Evolutionary conservation across 2,888 invertebrate species (phyloP), one percentile per base, ranked within the genome.

Genomic region (Carpatolechia fugitivella): DNA sequence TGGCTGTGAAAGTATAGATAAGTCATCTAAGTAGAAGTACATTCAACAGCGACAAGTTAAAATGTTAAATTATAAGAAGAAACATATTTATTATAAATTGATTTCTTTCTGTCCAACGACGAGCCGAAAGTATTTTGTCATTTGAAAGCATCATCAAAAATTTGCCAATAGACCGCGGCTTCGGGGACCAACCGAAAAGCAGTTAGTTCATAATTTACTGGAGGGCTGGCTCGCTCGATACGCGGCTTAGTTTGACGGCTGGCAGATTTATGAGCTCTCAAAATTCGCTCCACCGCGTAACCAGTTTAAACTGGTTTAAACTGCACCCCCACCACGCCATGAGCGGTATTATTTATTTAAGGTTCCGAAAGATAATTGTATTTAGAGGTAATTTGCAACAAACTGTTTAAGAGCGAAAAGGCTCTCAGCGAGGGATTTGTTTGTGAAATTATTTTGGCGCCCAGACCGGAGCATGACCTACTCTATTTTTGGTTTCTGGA

Each of bases 211-310:
- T 85, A 87, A 87, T 85, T 87, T 82, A 87, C 78, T 68, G 72
- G 70, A 66, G 74, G 80, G 77, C 85, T 88, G 89, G 76, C 61
- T 63, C 67, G 76, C 69, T 86, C 89, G 89, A 88, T 89, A 88
- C 85, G 82, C 76, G 83, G 87, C 88, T 89, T 88, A 89, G 76
- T 88, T 88, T 88, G 89, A 88, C 87, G 75, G 60, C 57, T 85
- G 88, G 84, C 85, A 85, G 80, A 89, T 89, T 89, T 89, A 89
- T 88, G 80, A 78, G 75, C 82, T 76, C 81, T 86, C 88, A 81
- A 82, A 85, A 86, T 80, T 79, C 82, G 78, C 77, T 74, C 70
- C 66, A 69, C 71, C 77, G 75, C 76, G 71, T 66, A 65, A 69
- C 73, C 72, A 67, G 70, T 74, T 74, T 73, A 70, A 41, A 41